Evolutionary conservation across 1,140 invertebrate species (phyloP).

Genomic region (Scylla paramamosain): DNA sequence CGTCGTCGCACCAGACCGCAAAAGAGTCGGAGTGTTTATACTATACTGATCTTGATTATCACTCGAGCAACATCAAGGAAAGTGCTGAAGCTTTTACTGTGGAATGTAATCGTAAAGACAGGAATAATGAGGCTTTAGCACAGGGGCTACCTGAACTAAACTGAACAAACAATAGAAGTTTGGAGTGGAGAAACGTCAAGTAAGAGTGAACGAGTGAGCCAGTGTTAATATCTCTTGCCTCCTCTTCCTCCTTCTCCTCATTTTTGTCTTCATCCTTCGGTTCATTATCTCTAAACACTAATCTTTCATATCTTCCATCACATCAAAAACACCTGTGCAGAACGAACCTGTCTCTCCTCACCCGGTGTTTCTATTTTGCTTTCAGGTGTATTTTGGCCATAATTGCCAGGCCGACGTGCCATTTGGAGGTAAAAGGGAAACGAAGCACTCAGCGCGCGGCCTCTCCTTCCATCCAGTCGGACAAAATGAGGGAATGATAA

Average conservation of each 20-base stretch:
- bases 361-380: neutral
- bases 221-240: neutral
- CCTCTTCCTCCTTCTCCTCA: no score
- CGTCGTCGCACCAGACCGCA: no score
- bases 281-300: neutral
- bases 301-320: neutral
- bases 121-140: neutral
- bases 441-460: neutral
- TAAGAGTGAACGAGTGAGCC: neutral
- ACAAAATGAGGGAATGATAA: conserved; percentile 15
- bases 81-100: neutral
- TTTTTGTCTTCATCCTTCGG: no score
- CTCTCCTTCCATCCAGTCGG: neutral
- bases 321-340: neutral
- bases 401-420: neutral
- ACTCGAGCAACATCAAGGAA: neutral
- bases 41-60: neutral
- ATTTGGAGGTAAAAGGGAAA: neutral
- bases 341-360: neutral
- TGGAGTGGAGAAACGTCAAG: neutral
- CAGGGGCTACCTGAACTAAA: neutral
- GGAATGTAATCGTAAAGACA: neutral
- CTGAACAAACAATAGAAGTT: neutral
- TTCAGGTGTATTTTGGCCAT: neutral
- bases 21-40: neutral